Conservation (phyloP, 2,797 vertebrate species). For the Ctenochaetus hawaiiensis region DNA sequence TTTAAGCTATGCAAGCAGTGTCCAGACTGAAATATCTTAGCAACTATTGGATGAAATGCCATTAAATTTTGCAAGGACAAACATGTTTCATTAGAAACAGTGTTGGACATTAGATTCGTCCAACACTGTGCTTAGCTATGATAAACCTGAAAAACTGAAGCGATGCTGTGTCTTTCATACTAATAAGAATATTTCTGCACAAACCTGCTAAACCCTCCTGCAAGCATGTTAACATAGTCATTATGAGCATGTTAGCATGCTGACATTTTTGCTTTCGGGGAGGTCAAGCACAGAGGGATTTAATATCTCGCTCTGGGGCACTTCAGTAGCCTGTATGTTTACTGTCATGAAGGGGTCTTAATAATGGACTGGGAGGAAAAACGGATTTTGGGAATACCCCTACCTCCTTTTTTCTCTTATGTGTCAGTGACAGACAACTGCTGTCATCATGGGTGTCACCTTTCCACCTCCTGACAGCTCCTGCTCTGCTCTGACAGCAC, state of each 20-base stretch:
- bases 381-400: constrained; percentile 13
- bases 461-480: constrained; percentile 56
- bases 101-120: background rate
- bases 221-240: no score
- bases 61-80: background rate
- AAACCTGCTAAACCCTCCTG: no score
- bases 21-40: background rate
- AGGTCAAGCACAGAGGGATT: constrained; percentile 3
- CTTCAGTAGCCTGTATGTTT: constrained; percentile 17
- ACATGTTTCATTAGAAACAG: no score
- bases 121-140: background rate
- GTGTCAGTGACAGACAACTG: constrained; percentile 24
- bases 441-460: constrained; percentile 56
- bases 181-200: background rate
- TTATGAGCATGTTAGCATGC: no score
- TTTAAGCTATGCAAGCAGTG: background rate
- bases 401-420: background rate
- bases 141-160: background rate
- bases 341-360: constrained; percentile 44
- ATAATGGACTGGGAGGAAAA: constrained; percentile 16
- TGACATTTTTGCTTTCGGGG: background rate
- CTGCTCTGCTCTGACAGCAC: constrained; percentile 23
- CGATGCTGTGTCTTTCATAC: background rate
- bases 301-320: constrained; percentile 28
- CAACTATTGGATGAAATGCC: background rate